Conservation (phyloP, 2,113 vertebrate genomes). For the Elanus axillaris region DNA sequence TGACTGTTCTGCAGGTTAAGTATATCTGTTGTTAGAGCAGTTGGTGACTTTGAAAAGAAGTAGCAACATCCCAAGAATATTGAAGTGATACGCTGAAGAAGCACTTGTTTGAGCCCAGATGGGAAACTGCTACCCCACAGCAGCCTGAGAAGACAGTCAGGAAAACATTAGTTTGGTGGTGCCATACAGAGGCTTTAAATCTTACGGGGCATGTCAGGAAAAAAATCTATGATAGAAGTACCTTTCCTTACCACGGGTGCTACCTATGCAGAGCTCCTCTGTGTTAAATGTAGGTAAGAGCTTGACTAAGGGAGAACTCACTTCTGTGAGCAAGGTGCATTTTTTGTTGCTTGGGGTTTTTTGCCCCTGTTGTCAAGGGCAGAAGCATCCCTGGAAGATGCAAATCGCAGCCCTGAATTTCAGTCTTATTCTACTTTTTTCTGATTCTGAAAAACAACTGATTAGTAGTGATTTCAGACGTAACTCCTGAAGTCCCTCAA, state of each 20-base stretch:
- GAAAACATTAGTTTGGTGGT: background rate
- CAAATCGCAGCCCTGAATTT: background rate
- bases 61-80: background rate
- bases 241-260: background rate
- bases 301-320: background rate
- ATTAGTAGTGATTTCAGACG: background rate
- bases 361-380: accelerated
- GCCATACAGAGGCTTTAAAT: background rate
- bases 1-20: background rate
- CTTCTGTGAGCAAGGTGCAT: too few relatives aligned
- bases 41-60: background rate
- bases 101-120: background rate
- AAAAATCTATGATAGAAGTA: background rate
- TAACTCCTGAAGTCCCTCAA: background rate
- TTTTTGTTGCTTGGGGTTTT: too few relatives aligned
- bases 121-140: background rate
- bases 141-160: background rate
- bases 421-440: accelerated
- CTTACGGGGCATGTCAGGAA: background rate
- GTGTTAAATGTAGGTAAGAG: background rate
- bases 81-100: background rate
- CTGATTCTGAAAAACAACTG: background rate
- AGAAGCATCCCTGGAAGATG: background rate
- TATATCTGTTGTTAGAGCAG: background rate
- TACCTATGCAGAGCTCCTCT: background rate